Evolutionary conservation across 2,113 vertebrate species (phyloP).

Genomic region (Dromaius novaehollandiae): DNA sequence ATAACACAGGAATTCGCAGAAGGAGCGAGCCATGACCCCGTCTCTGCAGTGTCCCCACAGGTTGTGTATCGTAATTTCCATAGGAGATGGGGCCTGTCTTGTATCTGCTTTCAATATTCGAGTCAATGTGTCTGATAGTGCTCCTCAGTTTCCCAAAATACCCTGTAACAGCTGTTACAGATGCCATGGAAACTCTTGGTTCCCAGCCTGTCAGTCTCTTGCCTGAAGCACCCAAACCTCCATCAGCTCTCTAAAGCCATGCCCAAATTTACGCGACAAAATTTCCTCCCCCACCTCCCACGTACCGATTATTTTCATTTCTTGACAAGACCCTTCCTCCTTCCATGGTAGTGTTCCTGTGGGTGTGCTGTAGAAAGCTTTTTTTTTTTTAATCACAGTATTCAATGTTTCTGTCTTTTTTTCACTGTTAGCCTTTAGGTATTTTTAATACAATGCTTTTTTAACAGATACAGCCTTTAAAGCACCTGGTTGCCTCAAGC

Average conservation of each 20-base stretch:
- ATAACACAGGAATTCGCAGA: not conserved
- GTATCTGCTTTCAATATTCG: not conserved
- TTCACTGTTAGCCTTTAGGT: not conserved
- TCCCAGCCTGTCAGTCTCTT: not conserved
- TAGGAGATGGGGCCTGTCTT: not conserved
- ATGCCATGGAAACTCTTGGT: not conserved
- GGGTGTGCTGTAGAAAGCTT: not conserved
- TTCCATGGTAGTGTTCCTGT: not conserved
- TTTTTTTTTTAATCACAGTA: not conserved
- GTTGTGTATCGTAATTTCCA: not conserved
- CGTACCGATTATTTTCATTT: not conserved
- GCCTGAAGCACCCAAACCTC: not conserved
- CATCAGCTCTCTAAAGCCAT: not conserved
- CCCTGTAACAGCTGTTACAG: not conserved
- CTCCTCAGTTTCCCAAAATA: not conserved
- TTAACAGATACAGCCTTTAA: not conserved
- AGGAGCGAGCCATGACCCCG: fast-evolving
- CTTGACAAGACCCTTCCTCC: not conserved
- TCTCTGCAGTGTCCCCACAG: not conserved
- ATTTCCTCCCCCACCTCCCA: not conserved
- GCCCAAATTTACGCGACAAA: not conserved
- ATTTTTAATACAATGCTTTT: not conserved
- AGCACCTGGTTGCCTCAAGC: not conserved
- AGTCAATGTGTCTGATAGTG: not conserved
- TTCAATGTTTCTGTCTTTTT: not conserved